Evolutionary conservation across 2,888 invertebrate species (phyloP).

Genomic region (Strigamia maritima): DNA sequence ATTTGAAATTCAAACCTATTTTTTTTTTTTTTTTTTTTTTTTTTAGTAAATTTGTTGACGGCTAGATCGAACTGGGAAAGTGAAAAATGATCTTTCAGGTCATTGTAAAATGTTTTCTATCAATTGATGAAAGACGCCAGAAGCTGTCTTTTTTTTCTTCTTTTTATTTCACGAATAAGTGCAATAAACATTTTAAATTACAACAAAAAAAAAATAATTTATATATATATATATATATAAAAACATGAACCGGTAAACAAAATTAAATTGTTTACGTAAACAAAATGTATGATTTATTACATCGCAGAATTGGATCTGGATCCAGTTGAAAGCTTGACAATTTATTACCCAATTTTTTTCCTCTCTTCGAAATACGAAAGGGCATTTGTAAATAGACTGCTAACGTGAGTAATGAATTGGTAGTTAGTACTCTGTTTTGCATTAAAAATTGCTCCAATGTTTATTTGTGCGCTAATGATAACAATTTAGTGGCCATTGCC

Average conservation of each 20-base stretch:
- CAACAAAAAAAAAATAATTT: too few relatives aligned
- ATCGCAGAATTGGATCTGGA: neutral
- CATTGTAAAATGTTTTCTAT: conserved; percentile 13
- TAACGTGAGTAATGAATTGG: neutral
- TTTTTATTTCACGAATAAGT: neutral
- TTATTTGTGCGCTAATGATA: conserved; percentile 31
- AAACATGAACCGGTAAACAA: too few relatives aligned
- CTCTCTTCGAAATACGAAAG: neutral
- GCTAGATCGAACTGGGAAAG: neutral
- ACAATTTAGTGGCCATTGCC: conserved; percentile 34
- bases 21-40: neutral
- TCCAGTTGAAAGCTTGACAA: neutral
- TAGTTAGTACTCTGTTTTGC: conserved; percentile 12
- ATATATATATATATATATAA: too few relatives aligned
- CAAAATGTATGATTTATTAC: conserved; percentile 10
- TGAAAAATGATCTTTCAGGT: conserved; percentile 30
- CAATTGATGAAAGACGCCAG: conserved; percentile 28
- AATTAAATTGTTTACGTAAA: neutral
- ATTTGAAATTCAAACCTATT: conserved; percentile 18
- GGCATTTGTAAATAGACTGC: conserved; percentile 4
- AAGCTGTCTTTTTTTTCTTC: neutral
- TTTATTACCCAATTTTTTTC: conserved; percentile 1
- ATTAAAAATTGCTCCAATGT: conserved; percentile 20
- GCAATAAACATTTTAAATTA: neutral
- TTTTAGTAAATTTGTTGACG: neutral